Evolutionary conservation across 53 echinoderm and acorn worm species (phyloP).

Genomic region (Temnopleurus reevesii): DNA sequence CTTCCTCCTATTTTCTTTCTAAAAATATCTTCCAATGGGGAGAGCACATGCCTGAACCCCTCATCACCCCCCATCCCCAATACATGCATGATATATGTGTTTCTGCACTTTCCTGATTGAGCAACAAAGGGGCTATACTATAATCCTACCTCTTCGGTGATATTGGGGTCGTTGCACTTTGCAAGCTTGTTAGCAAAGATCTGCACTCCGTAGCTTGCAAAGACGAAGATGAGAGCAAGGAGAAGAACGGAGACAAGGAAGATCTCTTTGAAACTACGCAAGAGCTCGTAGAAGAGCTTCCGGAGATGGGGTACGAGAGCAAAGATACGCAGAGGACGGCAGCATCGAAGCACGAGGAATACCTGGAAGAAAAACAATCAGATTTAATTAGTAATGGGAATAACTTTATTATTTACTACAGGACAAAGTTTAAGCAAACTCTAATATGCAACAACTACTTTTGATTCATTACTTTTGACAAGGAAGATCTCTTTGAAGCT

Average conservation of each 20-base stretch:
- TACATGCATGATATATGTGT: no score
- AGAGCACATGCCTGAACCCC: no score
- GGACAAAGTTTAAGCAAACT: no score
- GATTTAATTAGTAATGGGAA: no score
- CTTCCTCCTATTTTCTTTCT: no score
- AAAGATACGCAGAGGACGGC: slow-evolving; percentile 94
- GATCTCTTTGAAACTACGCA: slow-evolving; percentile 90
- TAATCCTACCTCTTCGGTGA: slow-evolving; percentile 20
- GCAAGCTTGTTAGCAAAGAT: slow-evolving; percentile 75
- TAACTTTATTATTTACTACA: no score
- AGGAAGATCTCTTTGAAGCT: slow-evolving; percentile 94
- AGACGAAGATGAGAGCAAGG: slow-evolving; percentile 92
- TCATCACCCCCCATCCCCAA: no score
- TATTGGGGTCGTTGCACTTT: slow-evolving; percentile 81
- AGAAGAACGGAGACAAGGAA: slow-evolving; percentile 91
- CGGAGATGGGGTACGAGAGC: slow-evolving; percentile 96
- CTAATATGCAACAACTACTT: no score
- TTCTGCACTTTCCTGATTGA: no score
- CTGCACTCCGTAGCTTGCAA: slow-evolving; percentile 98
- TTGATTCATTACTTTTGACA: no score
- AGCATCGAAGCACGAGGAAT: slow-evolving; percentile 88
- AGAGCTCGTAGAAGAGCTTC: slow-evolving; percentile 86
- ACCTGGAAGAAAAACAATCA: slow-evolving; percentile 52
- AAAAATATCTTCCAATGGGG: no score
- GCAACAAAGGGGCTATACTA: no score